Base-by-base conservation (phyloP, 2,888 invertebrate species). In the Platycheirus albimanus region DNA sequence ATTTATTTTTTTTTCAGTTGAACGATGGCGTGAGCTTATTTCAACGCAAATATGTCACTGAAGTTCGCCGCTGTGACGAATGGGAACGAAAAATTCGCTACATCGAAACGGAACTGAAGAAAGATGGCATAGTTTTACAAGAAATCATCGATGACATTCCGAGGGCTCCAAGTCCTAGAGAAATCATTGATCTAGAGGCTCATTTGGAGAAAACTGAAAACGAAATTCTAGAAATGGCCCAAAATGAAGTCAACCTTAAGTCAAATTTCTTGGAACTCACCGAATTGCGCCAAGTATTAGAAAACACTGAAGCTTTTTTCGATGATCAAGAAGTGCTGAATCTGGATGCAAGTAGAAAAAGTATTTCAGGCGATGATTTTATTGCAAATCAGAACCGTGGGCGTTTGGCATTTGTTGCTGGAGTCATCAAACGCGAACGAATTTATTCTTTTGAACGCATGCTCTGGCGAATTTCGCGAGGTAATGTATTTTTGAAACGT, bases 131-230 rank as follows among this genome's bases (percentile, higher is more conserved):
- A 30, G 92, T 92, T 3, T 93, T 96, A 89, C 92, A 93, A 0
- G 94, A 94, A 84, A 92, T 94, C 8, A 91, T 91, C 0, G 93
- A 94, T 1, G 89, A 91, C 75, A 88, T 91, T 54, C 95, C 95
- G 0, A 92, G 93, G 64, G 95, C 95, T 7, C 95, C 96, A 0
- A 94, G 94, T 87, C 95, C 95, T 0, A 92, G 95, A 45, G 96
- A 96, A 89, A 95, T 96, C 90, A 95, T 95, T 79, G 96, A 97
- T 78, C 88, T 91, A 20, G 90, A 96, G 94, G 96, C 96, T 0
- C 97, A 97, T 86, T 93, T 99, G 89, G 99, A 99, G 91, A 98
- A 98, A 91, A 96, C 98, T 15, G 99, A 99, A 91, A 96, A 96
- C 86, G 99, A 99, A 91, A 95, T 99, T 86, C 93, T 96, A 66